These are phyloP conservation scores for Drosophila obscura DNA, from an alignment of 1,140 invertebrate genomes.

Conservation along the genomic window DNA sequence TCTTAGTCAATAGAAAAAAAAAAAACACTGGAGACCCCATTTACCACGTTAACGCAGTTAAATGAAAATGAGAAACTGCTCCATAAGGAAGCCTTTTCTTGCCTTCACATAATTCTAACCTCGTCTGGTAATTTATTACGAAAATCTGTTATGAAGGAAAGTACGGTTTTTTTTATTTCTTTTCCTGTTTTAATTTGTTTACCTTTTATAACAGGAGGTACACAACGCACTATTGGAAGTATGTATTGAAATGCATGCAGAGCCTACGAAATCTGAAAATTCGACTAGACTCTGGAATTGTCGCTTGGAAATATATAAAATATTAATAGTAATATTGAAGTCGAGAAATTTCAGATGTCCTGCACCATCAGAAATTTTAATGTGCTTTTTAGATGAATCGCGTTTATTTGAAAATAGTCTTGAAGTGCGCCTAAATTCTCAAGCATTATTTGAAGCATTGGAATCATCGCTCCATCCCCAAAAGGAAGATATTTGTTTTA, in stretches of 20 bases:
- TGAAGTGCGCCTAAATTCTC: conserved; percentile 17
- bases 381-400: conserved; percentile 35
- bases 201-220: conserved; percentile 25
- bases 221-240: conserved; percentile 41
- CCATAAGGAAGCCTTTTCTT: conserved; percentile 28
- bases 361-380: conserved; percentile 27
- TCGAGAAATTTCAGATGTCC: conserved; percentile 27
- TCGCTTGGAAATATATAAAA: conserved; percentile 32
- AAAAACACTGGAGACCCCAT: background rate
- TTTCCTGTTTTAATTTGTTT: background rate
- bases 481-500: conserved; percentile 34
- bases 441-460: background rate
- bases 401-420: conserved; percentile 13
- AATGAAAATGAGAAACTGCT: background rate
- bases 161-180: background rate
- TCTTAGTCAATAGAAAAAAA: background rate
- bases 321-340: conserved; percentile 23
- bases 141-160: conserved; percentile 39
- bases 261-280: conserved; percentile 1
- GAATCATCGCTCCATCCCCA: conserved; percentile 47
- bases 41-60: background rate
- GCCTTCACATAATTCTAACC: conserved; percentile 30
- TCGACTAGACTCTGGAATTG: conserved; percentile 7
- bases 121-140: conserved; percentile 44
- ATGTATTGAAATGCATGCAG: conserved; percentile 22